These are phyloP conservation scores for Antheraea yamamai DNA, from an alignment of 2,888 invertebrate species.

Conservation along the genomic window DNA sequence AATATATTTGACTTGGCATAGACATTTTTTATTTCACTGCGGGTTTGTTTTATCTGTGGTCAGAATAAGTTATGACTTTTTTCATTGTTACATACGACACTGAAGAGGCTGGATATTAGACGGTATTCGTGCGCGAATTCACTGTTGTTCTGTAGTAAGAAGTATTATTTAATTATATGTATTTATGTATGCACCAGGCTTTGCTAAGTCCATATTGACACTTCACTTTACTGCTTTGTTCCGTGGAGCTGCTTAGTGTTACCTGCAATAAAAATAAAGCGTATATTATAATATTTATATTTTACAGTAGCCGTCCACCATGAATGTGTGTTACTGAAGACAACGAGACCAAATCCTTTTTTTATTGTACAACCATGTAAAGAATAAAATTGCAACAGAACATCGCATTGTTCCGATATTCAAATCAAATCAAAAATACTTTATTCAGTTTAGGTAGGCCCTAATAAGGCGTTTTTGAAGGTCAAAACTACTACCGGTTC, in stretches of 20 bases:
- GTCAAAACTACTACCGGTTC: too few species aligned
- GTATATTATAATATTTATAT: background rate
- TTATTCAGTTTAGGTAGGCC: too few species aligned
- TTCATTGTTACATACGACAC: background rate
- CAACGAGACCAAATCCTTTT: too few species aligned
- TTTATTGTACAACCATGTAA: too few species aligned
- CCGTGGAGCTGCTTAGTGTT: constrained; percentile 50
- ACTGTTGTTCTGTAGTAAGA: constrained; percentile 47
- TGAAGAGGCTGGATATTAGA: constrained; percentile 14
- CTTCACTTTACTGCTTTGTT: constrained; percentile 73
- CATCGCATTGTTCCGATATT: too few species aligned
- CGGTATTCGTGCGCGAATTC: constrained; percentile 39
- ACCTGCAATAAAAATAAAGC: constrained; percentile 46
- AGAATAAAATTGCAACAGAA: too few species aligned
- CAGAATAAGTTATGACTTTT: constrained; percentile 27
- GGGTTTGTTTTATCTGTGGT: constrained; percentile 7
- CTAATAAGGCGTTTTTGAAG: too few species aligned
- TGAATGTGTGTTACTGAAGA: too few species aligned
- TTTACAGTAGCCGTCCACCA: background rate
- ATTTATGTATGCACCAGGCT: constrained; percentile 66
- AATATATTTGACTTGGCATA: background rate
- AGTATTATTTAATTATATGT: constrained; percentile 39
- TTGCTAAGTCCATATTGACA: constrained; percentile 76
- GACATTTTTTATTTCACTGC: constrained; percentile 2
- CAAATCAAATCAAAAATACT: too few species aligned